These are phyloP conservation scores for Typhlomys cinereus DNA, from an alignment of 2,113 vertebrate genomes.

Conservation along the genomic window DNA sequence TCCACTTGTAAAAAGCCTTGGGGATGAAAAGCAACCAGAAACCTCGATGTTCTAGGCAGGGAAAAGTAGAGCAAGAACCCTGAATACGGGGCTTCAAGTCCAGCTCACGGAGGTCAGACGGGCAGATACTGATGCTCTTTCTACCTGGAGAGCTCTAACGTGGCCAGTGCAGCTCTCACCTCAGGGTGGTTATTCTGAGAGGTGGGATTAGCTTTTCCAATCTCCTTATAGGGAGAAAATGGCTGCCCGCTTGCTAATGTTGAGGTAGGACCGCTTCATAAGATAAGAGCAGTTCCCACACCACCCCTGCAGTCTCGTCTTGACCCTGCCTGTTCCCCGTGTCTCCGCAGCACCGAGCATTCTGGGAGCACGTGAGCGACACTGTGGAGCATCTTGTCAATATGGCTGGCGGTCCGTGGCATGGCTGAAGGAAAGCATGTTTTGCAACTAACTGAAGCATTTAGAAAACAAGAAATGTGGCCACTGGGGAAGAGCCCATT, in stretches of 20 bases:
- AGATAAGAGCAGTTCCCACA: background rate
- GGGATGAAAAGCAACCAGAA: background rate
- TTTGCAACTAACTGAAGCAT: constrained; percentile 46
- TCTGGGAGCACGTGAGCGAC: background rate
- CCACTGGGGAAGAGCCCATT: background rate
- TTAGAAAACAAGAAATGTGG: background rate
- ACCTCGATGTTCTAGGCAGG: background rate
- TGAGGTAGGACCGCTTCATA: background rate
- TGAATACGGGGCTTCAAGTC: background rate
- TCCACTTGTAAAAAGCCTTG: constrained; percentile 42
- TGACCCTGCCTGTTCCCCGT: no score
- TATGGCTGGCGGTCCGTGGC: no score
- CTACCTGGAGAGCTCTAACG: background rate
- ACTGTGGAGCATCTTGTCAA: background rate
- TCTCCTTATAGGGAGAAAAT: background rate
- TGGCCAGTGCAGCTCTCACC: background rate
- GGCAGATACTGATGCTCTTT: background rate
- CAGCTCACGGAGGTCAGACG: background rate
- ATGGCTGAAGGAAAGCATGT: constrained; percentile 37
- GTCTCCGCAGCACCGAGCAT: background rate
- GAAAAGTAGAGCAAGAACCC: background rate
- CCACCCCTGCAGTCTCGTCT: background rate
- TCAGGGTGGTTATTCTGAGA: background rate
- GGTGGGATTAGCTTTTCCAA: background rate
- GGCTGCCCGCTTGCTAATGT: background rate